Base-by-base conservation (phyloP, 2,113 vertebrate genomes). In the Coryphaenoides rupestris region DNA sequence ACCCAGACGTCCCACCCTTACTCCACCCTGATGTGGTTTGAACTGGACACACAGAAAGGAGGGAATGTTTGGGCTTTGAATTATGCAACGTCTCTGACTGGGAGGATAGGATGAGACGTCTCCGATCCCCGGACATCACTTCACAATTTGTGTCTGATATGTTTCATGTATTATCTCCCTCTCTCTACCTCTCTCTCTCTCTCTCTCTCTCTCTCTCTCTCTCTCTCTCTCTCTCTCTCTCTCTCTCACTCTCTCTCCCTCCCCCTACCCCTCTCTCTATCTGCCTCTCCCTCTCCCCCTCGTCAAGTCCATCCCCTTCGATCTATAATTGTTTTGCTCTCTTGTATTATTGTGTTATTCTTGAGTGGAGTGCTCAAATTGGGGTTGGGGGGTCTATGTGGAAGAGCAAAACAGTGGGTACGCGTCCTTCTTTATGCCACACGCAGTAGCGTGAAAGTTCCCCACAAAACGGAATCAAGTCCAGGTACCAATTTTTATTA, bases 31-130 rank as follows among this genome's bases (percentile, higher is more conserved):
- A 90, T 90, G 89, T 69, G 74, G 86, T 89, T 91, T 90, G 65
- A 87, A 80, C 79, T 60, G 45, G 22, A 62, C 75, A n/a, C n/a
- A 82, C 75, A 88, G 83, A 84, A 79, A 87, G 47, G 47, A 50
- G 47, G 47, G 13, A 88, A 88, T 86, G 84, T 84, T 84, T 80
- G 76, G n/a, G 78, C 67, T 87, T 84, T 87, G 75, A 90, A 90
- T 90, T 85, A 90, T 87, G 88, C 86, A 81, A 83, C 65, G 67
- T 74, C 84, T 84, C 65, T 68, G 76, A 78, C 62, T 69, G 69
- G 22, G 66, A 57, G 75, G 69, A 71, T 78, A 90, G 88, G 90
- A 87, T 85, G 84, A 91, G 89, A 86, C 69, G 68, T 49, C 66
- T 78, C 77, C 72, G 72, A 85, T 78, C 69, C 60, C 40, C 58